Conservation (phyloP, 92 coral and sea anemone genomes). For the Siderastrea siderea region DNA sequence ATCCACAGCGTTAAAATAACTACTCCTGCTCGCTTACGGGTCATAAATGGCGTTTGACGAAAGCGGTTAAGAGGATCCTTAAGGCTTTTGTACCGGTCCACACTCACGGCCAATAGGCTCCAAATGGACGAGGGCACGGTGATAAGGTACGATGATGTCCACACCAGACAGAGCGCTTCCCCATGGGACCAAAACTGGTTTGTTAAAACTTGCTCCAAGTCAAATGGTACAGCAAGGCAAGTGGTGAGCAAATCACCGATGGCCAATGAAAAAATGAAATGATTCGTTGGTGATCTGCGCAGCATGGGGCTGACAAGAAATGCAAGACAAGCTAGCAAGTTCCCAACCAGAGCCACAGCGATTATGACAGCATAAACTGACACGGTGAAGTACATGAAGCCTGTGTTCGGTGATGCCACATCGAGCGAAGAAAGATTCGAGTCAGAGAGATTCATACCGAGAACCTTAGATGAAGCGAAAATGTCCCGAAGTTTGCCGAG, state of each 20-base stretch:
- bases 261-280: constrained; percentile 89
- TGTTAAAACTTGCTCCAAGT: constrained; percentile 80
- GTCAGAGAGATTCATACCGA: constrained; percentile 32
- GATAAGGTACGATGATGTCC: constrained; percentile 92
- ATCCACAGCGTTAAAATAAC: constrained; percentile 84
- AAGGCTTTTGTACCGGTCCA: constrained; percentile 93
- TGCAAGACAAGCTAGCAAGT: constrained; percentile 82
- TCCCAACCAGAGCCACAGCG: constrained; percentile 76
- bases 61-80: constrained; percentile 86
- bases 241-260: constrained; percentile 91
- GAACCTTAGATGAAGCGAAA: background rate
- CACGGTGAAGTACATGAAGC: constrained; percentile 27
- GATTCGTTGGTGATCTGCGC: constrained; percentile 86
- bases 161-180: constrained; percentile 71
- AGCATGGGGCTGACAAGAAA: constrained; percentile 74
- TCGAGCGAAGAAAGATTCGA: constrained; percentile 13
- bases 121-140: constrained; percentile 95
- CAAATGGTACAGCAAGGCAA: constrained; percentile 86
- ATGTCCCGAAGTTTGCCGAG: background rate
- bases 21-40: constrained; percentile 81
- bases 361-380: constrained; percentile 67
- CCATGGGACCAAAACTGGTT: constrained; percentile 82
- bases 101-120: constrained; percentile 89
- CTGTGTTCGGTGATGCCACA: background rate
- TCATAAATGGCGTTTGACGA: constrained; percentile 85